Base-by-base conservation (phyloP, 2,797 vertebrate species). In the Gypaetus barbatus region DNA sequence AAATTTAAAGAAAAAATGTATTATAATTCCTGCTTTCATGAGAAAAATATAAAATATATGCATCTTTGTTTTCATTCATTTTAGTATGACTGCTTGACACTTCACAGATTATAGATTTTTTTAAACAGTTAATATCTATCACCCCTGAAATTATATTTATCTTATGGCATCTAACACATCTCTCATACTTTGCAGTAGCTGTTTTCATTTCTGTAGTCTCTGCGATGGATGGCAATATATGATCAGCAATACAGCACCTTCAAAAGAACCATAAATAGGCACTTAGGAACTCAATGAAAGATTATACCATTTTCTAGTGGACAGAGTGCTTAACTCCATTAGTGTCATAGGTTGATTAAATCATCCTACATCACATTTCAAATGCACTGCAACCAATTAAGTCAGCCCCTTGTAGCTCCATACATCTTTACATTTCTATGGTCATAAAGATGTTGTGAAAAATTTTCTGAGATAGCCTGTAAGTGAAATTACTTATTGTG, bases 291-390 rank as follows among this genome's bases (percentile, higher is more conserved):
- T 83, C 95, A 37, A 21, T 87, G 90, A 97, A 95, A 97, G 87
- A 95, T 93, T 87, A 74, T 35, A 73, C 19, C 54, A 77, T 96
- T 97, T 98, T 84, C 94, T 93, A 79, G 95, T 90, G 94, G 95
- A 97, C 94, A 93, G 95, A 97, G 91, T 87, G 46, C 92, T 97
- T 96, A 96, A 96, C 95, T 97, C 92, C 94, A 96, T 98, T 97
- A 97, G 87, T 68, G 87, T 93, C 82, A 91, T 6, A 82, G 84
- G 79, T 74, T 97, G 96, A 98, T 97, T 97, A 96, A 98, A 97
- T 98, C 95, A 95, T 89, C 84, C 94, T 81, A 85, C 92, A 93
- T 96, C 90, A 66, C 93, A 90, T 98, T 97, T 97, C 91, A 95
- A 94, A 71, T 74, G 90, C 63, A 92, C 75, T 97, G 97, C 91